Evolutionary conservation across 2,797 vertebrate species (phyloP), one percentile per base, ranked within the genome.

Genomic region (Myoxocephalus aenaeus): DNA sequence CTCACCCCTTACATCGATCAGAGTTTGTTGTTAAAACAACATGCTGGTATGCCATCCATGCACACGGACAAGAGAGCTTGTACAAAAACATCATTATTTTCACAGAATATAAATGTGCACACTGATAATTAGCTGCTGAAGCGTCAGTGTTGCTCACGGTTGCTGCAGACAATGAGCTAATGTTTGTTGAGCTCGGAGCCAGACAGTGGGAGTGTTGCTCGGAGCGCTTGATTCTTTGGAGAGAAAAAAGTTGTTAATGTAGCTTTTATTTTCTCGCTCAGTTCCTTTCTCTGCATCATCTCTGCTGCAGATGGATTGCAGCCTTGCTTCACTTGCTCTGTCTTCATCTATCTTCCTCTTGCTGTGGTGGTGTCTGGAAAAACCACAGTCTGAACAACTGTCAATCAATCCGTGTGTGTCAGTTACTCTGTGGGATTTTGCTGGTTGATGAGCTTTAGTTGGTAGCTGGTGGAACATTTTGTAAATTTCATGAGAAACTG

Each of bases 401-500:
- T 32, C 75, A 22, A 1, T 58, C 44, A 56, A 56, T 40, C 17
- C 64, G 11, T 61, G 73, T 58, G 63, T 66, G 25, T 25, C 32
- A 40, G 36, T 34, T 51, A 15, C 46, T 65, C 38, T 62, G 61
- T 5, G 1, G 25, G 32, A 10, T 27, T 63, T 67, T 50, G 25
- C 67, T 18, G 40, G 7, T 9, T 22, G 73, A 53, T 67, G 63
- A 62, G 14, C 40, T 82, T 70, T 36, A 58, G 56, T 38, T 61
- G 61, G 59, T 71, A 51, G 65, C 48, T 27, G 53, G n/a, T 76
- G 69, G 70, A 18, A 77, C 40, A 44, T 20, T 77, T 75, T 53
- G 53, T 81, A 69, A 59, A 77, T 88, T 88, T 81, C 46, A 86
- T 69, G 79, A 91, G 68, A 56, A n/a, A 34, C 67, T 75, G 82